Conservation (phyloP, 1,140 invertebrate genomes). For the Sitodiplosis mosellana region DNA sequence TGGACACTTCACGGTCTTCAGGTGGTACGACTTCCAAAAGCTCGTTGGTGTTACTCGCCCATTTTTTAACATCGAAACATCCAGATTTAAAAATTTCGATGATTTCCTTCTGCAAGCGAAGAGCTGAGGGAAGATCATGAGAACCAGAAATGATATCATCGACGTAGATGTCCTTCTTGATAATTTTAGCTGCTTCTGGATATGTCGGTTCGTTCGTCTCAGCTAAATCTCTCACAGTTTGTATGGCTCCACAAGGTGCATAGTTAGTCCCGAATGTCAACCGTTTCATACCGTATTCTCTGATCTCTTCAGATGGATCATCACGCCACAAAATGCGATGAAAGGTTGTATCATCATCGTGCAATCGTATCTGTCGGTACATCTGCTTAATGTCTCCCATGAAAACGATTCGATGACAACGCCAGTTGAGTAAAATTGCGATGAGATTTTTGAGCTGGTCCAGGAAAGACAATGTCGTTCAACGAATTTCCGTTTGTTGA, state of each 20-base stretch:
- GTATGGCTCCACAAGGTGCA: constrained; percentile 14
- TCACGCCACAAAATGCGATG: constrained; percentile 22
- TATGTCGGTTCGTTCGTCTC: too few relatives aligned
- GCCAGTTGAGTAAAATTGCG: constrained; percentile 22
- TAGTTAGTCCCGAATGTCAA: constrained; percentile 13
- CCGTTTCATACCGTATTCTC: constrained; percentile 12
- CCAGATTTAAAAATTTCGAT: constrained; percentile 6
- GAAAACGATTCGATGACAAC: constrained; percentile 18
- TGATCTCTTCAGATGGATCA: constrained; percentile 9
- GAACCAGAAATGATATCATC: constrained; percentile 25
- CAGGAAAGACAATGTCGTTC: constrained; percentile 22
- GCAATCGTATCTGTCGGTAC: constrained; percentile 22
- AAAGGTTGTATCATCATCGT: constrained; percentile 12
- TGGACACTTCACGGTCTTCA: constrained; percentile 1
- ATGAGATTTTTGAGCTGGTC: constrained; percentile 25
- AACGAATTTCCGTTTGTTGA: constrained; percentile 18
- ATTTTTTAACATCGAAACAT: constrained; percentile 14
- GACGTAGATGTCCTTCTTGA: constrained; percentile 23
- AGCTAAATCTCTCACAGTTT: constrained; percentile 10
- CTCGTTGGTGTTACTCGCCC: constrained; percentile 9
- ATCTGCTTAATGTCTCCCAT: constrained; percentile 25
- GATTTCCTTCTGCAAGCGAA: constrained; percentile 9
- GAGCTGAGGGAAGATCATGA: constrained; percentile 8
- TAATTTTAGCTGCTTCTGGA: neutral
- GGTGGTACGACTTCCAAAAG: neutral